Evolutionary conservation across 2,113 vertebrate species (phyloP).

Genomic region (Bujurquina vittata): DNA sequence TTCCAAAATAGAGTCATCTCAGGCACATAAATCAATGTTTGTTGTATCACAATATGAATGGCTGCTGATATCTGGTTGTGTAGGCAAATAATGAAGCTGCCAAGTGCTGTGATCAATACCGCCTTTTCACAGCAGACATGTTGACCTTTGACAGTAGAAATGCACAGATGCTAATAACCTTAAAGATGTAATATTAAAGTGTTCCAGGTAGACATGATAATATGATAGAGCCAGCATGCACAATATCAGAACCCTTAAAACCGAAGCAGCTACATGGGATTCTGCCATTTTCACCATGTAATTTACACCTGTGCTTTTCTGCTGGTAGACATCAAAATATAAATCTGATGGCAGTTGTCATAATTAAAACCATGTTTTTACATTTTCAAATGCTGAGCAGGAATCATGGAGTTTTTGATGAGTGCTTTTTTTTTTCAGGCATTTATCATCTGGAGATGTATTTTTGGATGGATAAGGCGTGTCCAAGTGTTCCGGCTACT

Average conservation of each 20-base stretch:
- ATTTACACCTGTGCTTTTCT: not conserved
- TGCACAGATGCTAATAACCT: not conserved
- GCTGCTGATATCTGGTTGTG: not conserved
- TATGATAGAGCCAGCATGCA: not conserved
- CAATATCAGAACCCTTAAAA: not conserved
- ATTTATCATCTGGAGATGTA: not conserved
- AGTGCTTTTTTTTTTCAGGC: not conserved
- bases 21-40: too few relatives aligned
- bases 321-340: not conserved
- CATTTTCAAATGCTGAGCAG: not conserved
- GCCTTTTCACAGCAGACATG: not conserved
- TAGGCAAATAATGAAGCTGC: not conserved
- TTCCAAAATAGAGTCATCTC: too few relatives aligned
- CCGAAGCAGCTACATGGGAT: not conserved
- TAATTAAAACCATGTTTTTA: not conserved
- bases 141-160: not conserved
- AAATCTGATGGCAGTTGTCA: not conserved
- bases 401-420: not conserved
- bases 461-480: not conserved
- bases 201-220: not conserved
- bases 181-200: not conserved
- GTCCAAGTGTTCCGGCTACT: conserved; percentile 1
- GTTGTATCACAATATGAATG: not conserved
- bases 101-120: not conserved
- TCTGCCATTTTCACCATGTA: not conserved